These are phyloP conservation scores for Xiphophorus maculatus DNA, from an alignment of 2,113 vertebrate genomes.

Conservation along the genomic window DNA sequence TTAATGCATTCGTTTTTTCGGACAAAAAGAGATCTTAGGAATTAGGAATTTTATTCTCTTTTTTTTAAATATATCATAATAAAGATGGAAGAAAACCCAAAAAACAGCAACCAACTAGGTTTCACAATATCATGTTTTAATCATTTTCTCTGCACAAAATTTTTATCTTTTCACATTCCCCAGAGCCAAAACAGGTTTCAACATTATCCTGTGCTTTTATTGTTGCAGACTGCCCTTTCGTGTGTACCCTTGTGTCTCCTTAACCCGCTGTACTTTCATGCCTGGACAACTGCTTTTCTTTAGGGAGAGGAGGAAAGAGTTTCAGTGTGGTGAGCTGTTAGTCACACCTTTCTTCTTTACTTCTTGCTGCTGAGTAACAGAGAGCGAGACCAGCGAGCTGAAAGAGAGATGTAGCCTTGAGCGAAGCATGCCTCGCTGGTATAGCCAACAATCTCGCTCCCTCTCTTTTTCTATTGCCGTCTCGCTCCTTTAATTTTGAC, in stretches of 20 bases:
- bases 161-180: neutral
- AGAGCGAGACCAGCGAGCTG: slow-evolving; percentile 40
- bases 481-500: slow-evolving; percentile 43
- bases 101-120: neutral
- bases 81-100: too few species aligned
- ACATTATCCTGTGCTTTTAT: slow-evolving; percentile 15
- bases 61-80: neutral
- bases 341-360: slow-evolving; percentile 61
- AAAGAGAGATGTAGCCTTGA: slow-evolving; percentile 57
- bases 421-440: slow-evolving; percentile 59
- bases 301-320: slow-evolving; percentile 39
- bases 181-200: slow-evolving; percentile 10
- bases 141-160: neutral
- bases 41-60: neutral
- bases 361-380: slow-evolving; percentile 67
- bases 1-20: neutral
- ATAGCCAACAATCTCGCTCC: slow-evolving; percentile 62
- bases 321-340: slow-evolving; percentile 46
- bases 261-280: slow-evolving; percentile 55
- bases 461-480: slow-evolving; percentile 9
- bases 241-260: slow-evolving; percentile 33
- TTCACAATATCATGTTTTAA: neutral
- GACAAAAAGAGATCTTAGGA: neutral
- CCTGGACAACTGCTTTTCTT: slow-evolving; percentile 54
- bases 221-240: slow-evolving; percentile 15